phyloP scores from a whole-genome alignment of 2,888 invertebrate genomes.

The Oligia strigilis region DNA sequence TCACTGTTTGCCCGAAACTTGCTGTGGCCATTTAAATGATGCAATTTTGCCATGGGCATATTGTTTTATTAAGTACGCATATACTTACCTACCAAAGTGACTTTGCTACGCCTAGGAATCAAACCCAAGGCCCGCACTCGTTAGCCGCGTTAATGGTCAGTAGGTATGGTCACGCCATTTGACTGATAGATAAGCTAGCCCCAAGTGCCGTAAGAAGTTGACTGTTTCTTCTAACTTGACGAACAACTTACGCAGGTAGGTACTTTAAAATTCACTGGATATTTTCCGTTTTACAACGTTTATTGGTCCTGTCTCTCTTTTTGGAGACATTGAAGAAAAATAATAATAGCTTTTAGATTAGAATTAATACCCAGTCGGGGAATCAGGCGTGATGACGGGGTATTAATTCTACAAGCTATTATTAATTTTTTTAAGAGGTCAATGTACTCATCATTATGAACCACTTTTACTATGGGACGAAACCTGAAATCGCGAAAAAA shows the following conservation, averaged over 20 bases:
- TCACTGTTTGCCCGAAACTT: not conserved
- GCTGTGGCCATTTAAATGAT: not conserved
- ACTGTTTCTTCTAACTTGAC: not conserved
- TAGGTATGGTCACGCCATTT: not conserved
- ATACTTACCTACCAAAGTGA: not conserved
- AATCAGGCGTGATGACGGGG: no score
- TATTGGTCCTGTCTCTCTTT: not conserved
- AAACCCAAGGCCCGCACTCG: not conserved
- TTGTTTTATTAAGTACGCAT: not conserved
- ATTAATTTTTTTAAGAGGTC: no score
- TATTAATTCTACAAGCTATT: no score
- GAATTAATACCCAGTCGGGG: no score
- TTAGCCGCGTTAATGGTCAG: not conserved
- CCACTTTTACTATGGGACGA: no score
- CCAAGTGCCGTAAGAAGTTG: not conserved
- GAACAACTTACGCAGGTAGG: no score
- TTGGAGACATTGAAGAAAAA: no score
- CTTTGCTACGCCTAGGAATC: not conserved
- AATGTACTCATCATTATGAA: no score
- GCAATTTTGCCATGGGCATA: not conserved
- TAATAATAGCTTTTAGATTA: no score
- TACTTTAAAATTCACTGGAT: not conserved
- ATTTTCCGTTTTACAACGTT: not conserved
- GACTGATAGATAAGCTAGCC: not conserved
- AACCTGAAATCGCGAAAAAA: no score